Evolutionary conservation across 2,888 invertebrate genomes (phyloP).

Genomic region (Choristoneura rosaceana): DNA sequence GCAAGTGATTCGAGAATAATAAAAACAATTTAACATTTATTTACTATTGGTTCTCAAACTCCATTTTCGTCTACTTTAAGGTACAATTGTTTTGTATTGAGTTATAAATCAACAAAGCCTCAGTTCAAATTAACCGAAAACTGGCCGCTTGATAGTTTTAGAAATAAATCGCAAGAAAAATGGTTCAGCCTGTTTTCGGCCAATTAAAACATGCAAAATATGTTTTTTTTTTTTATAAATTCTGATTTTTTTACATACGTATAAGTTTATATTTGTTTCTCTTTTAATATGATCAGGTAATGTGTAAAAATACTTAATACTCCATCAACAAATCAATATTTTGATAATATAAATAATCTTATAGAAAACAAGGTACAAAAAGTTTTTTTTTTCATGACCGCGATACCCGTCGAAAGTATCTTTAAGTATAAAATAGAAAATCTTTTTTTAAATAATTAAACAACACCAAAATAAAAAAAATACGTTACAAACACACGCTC

Average conservation of each 20-base stretch:
- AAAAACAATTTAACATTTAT: constrained; percentile 84
- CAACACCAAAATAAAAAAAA: constrained; percentile 45
- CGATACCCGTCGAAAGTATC: constrained; percentile 68
- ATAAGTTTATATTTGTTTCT: constrained; percentile 73
- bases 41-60: constrained; percentile 82
- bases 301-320: constrained; percentile 84
- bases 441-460: constrained; percentile 63
- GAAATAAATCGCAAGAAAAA: constrained; percentile 8
- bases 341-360: constrained; percentile 74
- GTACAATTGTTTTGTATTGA: constrained; percentile 81
- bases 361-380: constrained; percentile 80
- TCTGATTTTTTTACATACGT: constrained; percentile 77
- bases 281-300: constrained; percentile 79
- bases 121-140: constrained; percentile 62
- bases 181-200: constrained; percentile 50
- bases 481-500: constrained; percentile 35
- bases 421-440: constrained; percentile 76
- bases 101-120: constrained; percentile 81
- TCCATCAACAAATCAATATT: constrained; percentile 80
- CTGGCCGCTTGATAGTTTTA: neutral
- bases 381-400: constrained; percentile 55
- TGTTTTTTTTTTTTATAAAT: constrained; percentile 70
- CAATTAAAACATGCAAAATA: constrained; percentile 70
- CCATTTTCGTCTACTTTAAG: constrained; percentile 75
- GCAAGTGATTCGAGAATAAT: constrained; percentile 85